Base-by-base conservation (phyloP, 2,797 vertebrate genomes). In the Acestrorhynchus altus region DNA sequence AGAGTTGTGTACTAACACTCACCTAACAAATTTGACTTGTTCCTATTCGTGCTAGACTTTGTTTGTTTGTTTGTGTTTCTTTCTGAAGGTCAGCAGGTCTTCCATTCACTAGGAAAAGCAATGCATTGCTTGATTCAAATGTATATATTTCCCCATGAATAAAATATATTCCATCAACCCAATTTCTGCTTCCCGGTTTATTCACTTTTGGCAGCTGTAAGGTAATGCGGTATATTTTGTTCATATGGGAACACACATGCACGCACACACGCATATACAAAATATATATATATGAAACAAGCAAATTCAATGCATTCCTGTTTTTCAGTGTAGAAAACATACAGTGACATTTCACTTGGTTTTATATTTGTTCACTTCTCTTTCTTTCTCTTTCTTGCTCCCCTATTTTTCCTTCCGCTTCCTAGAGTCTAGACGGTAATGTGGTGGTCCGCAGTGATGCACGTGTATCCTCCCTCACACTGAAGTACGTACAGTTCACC, bases 401-500 rank as follows among this genome's bases (percentile, higher is more conserved):
- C 44, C 7, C 63, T 83, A 44, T 79, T 57, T 42, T 6, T 64
- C 18, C 26, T 56, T 26, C 81, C 85, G 84, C 26, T 81, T 1
- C 47, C 6, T 35, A 99, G 98, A 98, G 95, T 52, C 88, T 95
- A 72, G 97, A 98, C 9, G 95, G 95, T 49, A 96, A 96, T 49
- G 93, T 99, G 15, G 84, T 97, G 68, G 95, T 99, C 0, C 95
- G 92, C 73, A 97, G 95, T 87, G 95, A 99, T 1, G 96, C 96
- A 0, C 93, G 97, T 0, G 95, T 99, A 6, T 99, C 98, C 0
- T 96, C 98, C 0, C 95, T 99, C 72, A 98, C 96, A 1, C 89
- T 99, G 80, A 99, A 98, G 86, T 95, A 96, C 10, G 93, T 99
- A 83, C 96, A 98, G 89, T 98, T 96, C 90, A 98, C 96, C 0